These are phyloP conservation scores for Bolinopsis microptera DNA, from an alignment of 37 sponge, comb jelly and placozoan species.

Conservation along the genomic window DNA sequence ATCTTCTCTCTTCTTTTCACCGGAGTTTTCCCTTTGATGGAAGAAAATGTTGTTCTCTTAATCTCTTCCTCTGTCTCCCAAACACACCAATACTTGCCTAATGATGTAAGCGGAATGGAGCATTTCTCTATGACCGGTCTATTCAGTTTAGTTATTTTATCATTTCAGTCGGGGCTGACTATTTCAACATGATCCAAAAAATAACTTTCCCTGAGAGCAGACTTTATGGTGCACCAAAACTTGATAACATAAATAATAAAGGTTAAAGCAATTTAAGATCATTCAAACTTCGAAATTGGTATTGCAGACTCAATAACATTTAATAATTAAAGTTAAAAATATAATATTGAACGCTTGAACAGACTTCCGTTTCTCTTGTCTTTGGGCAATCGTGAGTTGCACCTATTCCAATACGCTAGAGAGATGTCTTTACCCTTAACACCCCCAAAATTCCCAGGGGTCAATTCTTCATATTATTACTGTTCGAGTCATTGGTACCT, in stretches of 20 bases:
- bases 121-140: conserved; percentile 75
- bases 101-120: conserved; percentile 78
- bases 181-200: no score
- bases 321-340: no score
- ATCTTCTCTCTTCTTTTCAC: conserved; percentile 89
- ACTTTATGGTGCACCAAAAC: no score
- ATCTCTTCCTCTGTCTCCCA: conserved; percentile 74
- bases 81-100: conserved; percentile 71
- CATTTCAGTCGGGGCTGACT: no score
- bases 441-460: conserved; percentile 70
- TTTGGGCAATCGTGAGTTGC: not conserved
- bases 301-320: no score
- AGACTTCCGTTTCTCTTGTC: no score
- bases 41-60: conserved; percentile 75
- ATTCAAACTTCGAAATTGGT: no score
- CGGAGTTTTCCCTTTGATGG: conserved; percentile 74
- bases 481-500: conserved; percentile 84
- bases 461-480: conserved; percentile 94
- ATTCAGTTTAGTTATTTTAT: no score
- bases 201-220: no score
- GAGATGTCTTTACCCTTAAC: not conserved
- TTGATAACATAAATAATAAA: no score
- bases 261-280: no score
- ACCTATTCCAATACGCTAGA: not conserved
- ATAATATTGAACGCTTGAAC: no score